phyloP scores from a whole-genome alignment of 2,113 vertebrate species.

The Anas platyrhynchos region DNA sequence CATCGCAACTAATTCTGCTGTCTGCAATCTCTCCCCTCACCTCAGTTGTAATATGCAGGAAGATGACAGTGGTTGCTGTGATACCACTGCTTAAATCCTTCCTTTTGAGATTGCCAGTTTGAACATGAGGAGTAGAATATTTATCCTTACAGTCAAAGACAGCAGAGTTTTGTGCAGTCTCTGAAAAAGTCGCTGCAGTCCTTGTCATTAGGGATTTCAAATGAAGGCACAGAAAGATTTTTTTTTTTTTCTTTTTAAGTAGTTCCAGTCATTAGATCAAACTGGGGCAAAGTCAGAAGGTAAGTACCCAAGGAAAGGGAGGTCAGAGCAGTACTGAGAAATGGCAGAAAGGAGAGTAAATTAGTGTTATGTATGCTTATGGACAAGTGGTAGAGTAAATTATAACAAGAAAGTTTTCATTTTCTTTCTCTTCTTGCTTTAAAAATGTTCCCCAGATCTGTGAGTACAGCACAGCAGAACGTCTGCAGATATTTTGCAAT shows the following conservation, averaged over 20 bases:
- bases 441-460: constrained; percentile 15
- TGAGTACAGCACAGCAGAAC: background rate
- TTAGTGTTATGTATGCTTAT: background rate
- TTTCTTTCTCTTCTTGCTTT: background rate
- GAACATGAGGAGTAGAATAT: background rate
- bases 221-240: background rate
- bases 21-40: background rate
- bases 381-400: background rate
- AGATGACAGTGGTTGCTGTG: background rate
- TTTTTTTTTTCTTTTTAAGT: background rate
- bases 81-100: background rate
- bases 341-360: background rate
- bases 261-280: background rate
- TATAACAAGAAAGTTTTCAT: background rate
- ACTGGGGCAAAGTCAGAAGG: background rate
- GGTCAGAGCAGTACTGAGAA: background rate
- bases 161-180: background rate
- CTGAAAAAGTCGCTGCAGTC: background rate
- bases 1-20: background rate
- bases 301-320: background rate
- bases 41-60: background rate
- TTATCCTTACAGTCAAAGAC: background rate
- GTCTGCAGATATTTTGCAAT: constrained; percentile 18
- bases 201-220: background rate
- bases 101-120: background rate